Evolutionary conservation across 2,888 invertebrate genomes (phyloP).

Genomic region (Oligia strigilis): DNA sequence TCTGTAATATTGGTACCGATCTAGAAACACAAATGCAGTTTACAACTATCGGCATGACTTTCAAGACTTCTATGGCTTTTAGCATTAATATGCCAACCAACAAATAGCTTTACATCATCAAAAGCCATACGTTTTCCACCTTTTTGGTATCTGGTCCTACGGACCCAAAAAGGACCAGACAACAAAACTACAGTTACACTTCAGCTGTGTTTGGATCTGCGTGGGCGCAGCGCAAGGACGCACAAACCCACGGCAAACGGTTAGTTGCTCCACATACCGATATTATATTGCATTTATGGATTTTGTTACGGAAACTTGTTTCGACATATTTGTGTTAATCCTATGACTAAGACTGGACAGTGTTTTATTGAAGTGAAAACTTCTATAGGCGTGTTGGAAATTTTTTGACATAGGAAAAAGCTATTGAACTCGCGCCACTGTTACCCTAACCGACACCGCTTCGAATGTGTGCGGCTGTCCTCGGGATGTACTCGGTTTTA

Average conservation of each 20-base stretch:
- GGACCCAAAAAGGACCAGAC: slow-evolving; percentile 26
- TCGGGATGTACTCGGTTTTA: too few species aligned
- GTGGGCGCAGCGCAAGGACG: slow-evolving; percentile 71
- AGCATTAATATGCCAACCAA: background rate
- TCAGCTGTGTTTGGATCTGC: slow-evolving; percentile 43
- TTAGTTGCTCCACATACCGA: slow-evolving; percentile 65
- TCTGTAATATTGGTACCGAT: background rate
- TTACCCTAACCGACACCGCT: too few species aligned
- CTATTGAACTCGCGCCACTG: too few species aligned
- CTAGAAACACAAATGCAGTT: too few species aligned
- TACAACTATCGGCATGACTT: too few species aligned
- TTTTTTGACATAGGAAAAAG: too few species aligned
- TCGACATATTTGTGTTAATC: slow-evolving; percentile 33
- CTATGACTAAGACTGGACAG: slow-evolving; percentile 29
- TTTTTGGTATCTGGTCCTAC: slow-evolving; percentile 14
- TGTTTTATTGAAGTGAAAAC: background rate
- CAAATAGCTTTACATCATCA: background rate
- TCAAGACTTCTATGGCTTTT: background rate
- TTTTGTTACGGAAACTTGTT: slow-evolving; percentile 55
- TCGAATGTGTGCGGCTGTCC: too few species aligned
- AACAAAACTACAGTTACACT: slow-evolving; percentile 53
- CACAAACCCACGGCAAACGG: slow-evolving; percentile 60
- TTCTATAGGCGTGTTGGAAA: too few species aligned
- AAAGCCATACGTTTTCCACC: background rate
- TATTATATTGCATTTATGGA: slow-evolving; percentile 52